Base-by-base conservation (phyloP, 2,113 vertebrate species). In the Colossoma macropomum region DNA sequence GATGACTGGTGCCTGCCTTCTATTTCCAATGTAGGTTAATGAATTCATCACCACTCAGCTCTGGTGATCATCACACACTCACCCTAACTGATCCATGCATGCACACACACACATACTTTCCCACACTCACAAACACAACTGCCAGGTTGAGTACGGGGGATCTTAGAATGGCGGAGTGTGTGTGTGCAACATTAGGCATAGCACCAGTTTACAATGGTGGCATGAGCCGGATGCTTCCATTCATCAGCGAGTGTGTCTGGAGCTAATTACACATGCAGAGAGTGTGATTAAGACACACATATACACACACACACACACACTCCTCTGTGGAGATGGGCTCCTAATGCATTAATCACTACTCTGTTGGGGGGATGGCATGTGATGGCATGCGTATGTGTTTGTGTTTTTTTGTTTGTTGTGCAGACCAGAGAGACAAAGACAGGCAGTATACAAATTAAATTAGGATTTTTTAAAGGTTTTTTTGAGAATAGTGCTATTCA, bases 1-100 rank as follows among this genome's bases (percentile, higher is more conserved):
- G 32, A 78, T 59, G 85, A 91, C 87, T 80, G 80, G 86, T 73
- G 83, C 79, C 88, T 87, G 89, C 90, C 90, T 89, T 91, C 91
- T 93, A 89, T 89, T 92, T 90, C 91, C 88, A 87, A 92, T 92
- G 89, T 91, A 92, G 94, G 93, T 92, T 92, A 94, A 94, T 93
- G 90, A 92, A 94, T 92, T 93, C 89, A 88, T 86, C 56, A 86
- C 83, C 85, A 84, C 89, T 87, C 89, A 86, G 86, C 79, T 84
- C 80, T 85, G 85, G 86, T 80, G 83, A 86, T 66, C 79, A 75
- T 82, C 70, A 56, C 41, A 87, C 48, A 30, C 71, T 48, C 16
- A 17, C 60, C n/a, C 48, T 41, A 16, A 71, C 45, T 80, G 71
- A 87, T 85, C 82, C 81, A 86, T 84, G 82, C 75, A 81, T 84